A percentile compares a stretch with the other conserved stretches of the same genome.
Evolutionary conservation across 2,888 invertebrate species (phyloP).

Genomic region (Cremastinae sp.): DNA sequence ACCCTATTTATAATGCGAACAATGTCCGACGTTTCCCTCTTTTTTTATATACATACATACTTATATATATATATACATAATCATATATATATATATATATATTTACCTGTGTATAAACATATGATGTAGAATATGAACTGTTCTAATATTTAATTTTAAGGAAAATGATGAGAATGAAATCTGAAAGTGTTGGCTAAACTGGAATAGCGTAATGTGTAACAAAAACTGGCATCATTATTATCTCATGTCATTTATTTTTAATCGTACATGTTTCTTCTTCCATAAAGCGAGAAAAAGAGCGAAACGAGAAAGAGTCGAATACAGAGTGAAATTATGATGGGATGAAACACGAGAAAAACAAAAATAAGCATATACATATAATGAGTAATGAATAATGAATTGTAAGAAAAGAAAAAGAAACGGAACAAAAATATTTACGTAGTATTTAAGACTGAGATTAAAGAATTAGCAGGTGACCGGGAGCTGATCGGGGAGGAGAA

Average conservation of each 20-base stretch:
- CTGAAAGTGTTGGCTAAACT: conserved; percentile 58
- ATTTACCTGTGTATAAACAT: conserved; percentile 59
- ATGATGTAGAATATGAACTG: conserved; percentile 66
- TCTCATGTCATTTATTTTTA: conserved; percentile 63
- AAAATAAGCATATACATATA: conserved; percentile 51
- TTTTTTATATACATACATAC: conserved; percentile 65
- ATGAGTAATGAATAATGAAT: conserved; percentile 54
- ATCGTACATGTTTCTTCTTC: conserved; percentile 44
- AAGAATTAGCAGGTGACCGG: conserved; percentile 72
- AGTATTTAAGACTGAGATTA: conserved; percentile 59
- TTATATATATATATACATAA: conserved; percentile 55
- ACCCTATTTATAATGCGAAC: conserved; percentile 62
- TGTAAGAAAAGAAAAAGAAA: conserved; percentile 10
- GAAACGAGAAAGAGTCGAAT: conserved; percentile 6
- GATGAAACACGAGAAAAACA: conserved; percentile 2
- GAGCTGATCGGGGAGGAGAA: conserved; percentile 56
- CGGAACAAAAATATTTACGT: too few species aligned
- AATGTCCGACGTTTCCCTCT: conserved; percentile 58
- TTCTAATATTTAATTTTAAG: conserved; percentile 65
- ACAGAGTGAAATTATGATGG: neutral
- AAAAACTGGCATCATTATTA: conserved; percentile 60
- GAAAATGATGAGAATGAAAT: conserved; percentile 38
- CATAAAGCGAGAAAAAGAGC: conserved; percentile 32
- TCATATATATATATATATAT: conserved; percentile 62
- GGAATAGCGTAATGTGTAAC: conserved; percentile 63